A percentile compares a stretch with the other conserved stretches of the same genome.
These are phyloP conservation scores for Rhinogobius similis DNA, from an alignment of 2,113 vertebrate genomes.

Conservation along the genomic window DNA sequence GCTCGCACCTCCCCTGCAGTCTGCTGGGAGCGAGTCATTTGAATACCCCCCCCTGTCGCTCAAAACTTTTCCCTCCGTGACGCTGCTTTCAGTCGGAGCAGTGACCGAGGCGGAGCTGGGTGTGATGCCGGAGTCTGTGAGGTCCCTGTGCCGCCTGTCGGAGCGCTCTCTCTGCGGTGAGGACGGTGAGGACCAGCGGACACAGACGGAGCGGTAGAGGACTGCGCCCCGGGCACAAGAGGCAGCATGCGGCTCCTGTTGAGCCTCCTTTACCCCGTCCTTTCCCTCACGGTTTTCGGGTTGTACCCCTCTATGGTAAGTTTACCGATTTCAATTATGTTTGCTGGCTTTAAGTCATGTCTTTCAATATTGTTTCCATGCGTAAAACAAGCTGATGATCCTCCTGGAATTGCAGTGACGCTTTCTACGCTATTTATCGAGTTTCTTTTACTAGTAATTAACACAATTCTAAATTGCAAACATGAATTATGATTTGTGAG, in stretches of 20 bases:
- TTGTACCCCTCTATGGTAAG: constrained; percentile 90
- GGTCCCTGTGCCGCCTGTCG: constrained; percentile 31
- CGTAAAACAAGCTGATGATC: neutral
- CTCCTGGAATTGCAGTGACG: neutral
- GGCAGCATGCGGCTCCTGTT: constrained; percentile 86
- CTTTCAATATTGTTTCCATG: neutral
- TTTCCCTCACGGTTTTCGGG: constrained; percentile 84
- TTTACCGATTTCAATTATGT: neutral
- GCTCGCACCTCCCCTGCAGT: constrained; percentile 58
- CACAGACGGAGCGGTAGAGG: constrained; percentile 30
- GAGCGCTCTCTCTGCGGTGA: constrained; percentile 44
- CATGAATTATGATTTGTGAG: too few relatives aligned
- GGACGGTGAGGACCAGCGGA: constrained; percentile 1
- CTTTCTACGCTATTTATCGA: neutral
- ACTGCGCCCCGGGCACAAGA: constrained; percentile 66
- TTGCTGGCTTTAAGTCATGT: neutral
- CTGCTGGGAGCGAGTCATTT: constrained; percentile 27
- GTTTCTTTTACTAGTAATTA: neutral
- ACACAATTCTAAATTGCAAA: neutral
- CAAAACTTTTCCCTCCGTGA: constrained; percentile 51
- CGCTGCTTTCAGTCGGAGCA: constrained; percentile 27
- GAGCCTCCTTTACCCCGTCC: constrained; percentile 80
- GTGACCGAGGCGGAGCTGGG: constrained; percentile 15
- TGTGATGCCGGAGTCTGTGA: constrained; percentile 56
- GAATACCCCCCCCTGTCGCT: constrained; percentile 35